A percentile compares a stretch with the other conserved stretches of the same genome.
Evolutionary conservation across 2,113 vertebrate genomes (phyloP).

Genomic region (Jaculus jaculus): DNA sequence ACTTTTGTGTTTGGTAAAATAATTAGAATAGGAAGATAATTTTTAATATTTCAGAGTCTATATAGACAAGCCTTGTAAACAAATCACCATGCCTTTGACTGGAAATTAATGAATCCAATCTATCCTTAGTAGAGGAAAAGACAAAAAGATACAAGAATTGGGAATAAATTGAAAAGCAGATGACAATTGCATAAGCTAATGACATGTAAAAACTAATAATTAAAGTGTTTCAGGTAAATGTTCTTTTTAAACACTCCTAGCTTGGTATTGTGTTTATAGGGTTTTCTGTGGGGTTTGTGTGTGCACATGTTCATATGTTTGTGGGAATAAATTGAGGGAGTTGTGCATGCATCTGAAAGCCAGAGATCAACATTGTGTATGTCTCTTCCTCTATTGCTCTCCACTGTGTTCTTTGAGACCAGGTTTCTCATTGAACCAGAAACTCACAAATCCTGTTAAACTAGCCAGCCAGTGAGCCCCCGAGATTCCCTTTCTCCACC

Average conservation of each 20-base stretch:
- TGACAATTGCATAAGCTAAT: background rate
- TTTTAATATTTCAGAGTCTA: constrained; percentile 9
- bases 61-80: background rate
- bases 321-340: no score
- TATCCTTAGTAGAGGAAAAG: background rate
- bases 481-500: no score
- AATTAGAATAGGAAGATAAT: constrained; percentile 49
- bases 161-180: background rate
- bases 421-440: no score
- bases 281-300: background rate
- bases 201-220: background rate
- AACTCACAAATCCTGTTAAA: no score
- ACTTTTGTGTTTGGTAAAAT: constrained; percentile 55
- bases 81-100: background rate
- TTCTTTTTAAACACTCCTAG: background rate
- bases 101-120: background rate
- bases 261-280: constrained; percentile 30
- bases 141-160: background rate
- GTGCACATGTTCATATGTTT: no score
- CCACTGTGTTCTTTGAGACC: no score
- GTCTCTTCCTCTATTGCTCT: no score
- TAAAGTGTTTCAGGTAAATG: background rate
- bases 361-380: no score
- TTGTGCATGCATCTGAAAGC: no score
- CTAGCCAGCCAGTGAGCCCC: no score